Base-by-base conservation (phyloP, 2,888 invertebrate genomes). In the Phengaris arion region DNA sequence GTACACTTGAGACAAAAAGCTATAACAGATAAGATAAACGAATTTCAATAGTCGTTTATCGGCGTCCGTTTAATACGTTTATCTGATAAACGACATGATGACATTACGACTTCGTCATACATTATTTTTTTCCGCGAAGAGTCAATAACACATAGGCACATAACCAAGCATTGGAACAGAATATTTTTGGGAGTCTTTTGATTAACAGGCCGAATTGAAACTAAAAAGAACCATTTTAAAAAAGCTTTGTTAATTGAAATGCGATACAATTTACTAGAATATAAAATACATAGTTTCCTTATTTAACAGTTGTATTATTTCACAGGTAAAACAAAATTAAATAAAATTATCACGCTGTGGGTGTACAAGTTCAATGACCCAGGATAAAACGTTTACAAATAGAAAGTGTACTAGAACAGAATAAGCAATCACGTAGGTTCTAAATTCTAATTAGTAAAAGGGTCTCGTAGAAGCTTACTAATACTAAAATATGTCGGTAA, bases 41-140 rank as follows among this genome's bases (percentile, higher is more conserved):
- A 54, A 70, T 72, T 70, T 72, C 52, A 52, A 52, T 72, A 12
- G 70, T 52, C 72, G 72, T 72, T 72, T 72, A 72, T 72, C 72
- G 35, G 52, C 54, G 35, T 22, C 54, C 54, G 52, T 52, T 72
- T 54, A 46, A 70, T 70, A 51, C 54, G 52, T 52, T 72, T 72
- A 52, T 52, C 52, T 13, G 51, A 52, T 52, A 51, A 70, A 70
- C 70, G 70, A 70, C 70, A 51, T 12, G 51, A 54, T 54, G 15
- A 54, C 52, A 45, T 72, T 52, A 54, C 52, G 22, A 10, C n/a
- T 52, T 22, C 35, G 12, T 52, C 15, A 22, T 64, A 10, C 12
- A 48, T 9, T 48, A 6, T 9, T 46, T 15, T 51, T 70, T 52
- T 48, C 15, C 10, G 35, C 12, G 9, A 52, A 3, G 12, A 70